Conservation (phyloP, 2,888 invertebrate genomes). For the Autographa pulchrina region DNA sequence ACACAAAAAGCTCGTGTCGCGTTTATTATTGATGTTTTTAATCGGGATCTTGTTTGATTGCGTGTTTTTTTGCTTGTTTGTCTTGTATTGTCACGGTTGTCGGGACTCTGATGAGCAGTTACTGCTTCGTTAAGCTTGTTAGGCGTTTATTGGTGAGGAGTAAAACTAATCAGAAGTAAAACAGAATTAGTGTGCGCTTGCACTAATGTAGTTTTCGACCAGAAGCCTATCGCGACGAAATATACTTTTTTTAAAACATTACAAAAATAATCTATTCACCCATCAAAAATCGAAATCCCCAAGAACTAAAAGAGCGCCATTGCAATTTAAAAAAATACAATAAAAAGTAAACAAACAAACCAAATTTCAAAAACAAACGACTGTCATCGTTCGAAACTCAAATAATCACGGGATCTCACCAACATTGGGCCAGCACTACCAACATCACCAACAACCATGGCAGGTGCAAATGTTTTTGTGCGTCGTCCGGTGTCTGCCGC, state of each 20-base stretch:
- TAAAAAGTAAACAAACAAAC: background rate
- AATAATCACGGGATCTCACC: background rate
- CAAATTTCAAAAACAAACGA: background rate
- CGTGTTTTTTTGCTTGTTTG: conserved; percentile 52
- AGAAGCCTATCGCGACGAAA: too few relatives aligned
- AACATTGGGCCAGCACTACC: conserved; percentile 34
- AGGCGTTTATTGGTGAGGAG: background rate
- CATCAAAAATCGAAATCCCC: too few relatives aligned
- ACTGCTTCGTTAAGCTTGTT: conserved; percentile 24
- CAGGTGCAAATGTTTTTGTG: conserved; percentile 59
- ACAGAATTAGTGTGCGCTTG: background rate
- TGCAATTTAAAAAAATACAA: background rate
- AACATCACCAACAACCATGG: conserved; percentile 28
- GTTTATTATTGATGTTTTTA: conserved; percentile 71
- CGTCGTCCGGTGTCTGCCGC: conserved; percentile 46
- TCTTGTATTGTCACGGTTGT: conserved; percentile 48
- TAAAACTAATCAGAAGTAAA: background rate
- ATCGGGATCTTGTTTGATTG: conserved; percentile 60
- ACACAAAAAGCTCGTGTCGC: conserved; percentile 63
- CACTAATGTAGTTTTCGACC: too few relatives aligned
- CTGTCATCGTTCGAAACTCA: background rate
- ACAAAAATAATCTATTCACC: too few relatives aligned
- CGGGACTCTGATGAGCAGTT: conserved; percentile 28
- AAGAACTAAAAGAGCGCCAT: too few relatives aligned
- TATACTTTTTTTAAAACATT: too few relatives aligned